A percentile compares a stretch with the other conserved stretches of the same genome.
These are phyloP conservation scores for Heliconius nattereri DNA, from an alignment of 1,140 invertebrate genomes.

Conservation along the genomic window DNA sequence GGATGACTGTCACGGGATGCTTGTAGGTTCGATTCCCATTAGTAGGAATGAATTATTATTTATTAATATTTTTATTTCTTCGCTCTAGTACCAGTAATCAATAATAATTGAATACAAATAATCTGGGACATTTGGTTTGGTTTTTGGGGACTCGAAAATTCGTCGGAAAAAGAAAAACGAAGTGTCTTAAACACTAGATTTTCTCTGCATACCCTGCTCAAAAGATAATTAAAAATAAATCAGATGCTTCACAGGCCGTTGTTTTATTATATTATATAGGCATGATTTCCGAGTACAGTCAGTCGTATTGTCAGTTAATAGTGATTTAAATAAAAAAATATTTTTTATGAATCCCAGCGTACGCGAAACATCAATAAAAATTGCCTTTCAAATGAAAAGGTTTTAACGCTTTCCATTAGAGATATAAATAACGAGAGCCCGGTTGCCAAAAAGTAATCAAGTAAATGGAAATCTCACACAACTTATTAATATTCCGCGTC, in stretches of 20 bases:
- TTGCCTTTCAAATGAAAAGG: constrained; percentile 26
- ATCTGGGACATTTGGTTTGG: too few species aligned
- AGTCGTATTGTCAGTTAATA: not conserved
- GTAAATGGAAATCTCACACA: constrained; percentile 42
- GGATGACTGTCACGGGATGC: too few species aligned
- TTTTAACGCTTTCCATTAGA: constrained; percentile 28
- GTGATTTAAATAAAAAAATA: not conserved
- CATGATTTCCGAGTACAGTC: not conserved
- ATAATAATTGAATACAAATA: too few species aligned
- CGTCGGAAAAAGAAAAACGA: too few species aligned
- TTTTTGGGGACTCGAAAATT: too few species aligned
- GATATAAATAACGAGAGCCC: constrained; percentile 35
- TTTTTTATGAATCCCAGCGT: not conserved
- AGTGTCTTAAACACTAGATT: too few species aligned
- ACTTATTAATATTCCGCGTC: constrained; percentile 42
- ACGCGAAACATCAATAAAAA: constrained; percentile 22
- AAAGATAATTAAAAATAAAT: not conserved
- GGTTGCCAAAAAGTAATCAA: constrained; percentile 39
- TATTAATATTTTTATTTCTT: too few species aligned
- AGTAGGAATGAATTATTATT: too few species aligned
- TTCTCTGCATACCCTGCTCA: too few species aligned
- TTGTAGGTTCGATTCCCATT: too few species aligned
- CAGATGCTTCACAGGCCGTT: not conserved
- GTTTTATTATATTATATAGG: not conserved
- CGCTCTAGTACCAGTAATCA: too few species aligned